Evolutionary conservation across 1,140 invertebrate species (phyloP).

Genomic region (Drosophila erecta): DNA sequence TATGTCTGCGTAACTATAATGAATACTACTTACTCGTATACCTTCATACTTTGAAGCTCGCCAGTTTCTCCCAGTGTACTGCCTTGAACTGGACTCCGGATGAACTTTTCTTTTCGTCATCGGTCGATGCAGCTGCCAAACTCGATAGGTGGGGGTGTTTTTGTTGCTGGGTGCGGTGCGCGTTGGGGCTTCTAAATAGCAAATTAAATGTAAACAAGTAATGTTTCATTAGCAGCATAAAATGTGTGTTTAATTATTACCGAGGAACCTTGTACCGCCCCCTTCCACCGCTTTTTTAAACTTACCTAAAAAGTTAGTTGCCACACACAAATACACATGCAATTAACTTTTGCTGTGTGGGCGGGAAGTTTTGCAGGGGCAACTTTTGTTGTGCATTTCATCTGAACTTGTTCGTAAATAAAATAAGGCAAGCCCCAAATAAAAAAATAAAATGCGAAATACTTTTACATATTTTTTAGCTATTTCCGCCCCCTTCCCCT

Average conservation of each 20-base stretch:
- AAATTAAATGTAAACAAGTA: conserved; percentile 83
- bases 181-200: conserved; percentile 60
- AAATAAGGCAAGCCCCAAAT: conserved; percentile 42
- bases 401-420: conserved; percentile 76
- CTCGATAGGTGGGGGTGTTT: not conserved
- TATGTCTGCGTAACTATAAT: too few relatives aligned
- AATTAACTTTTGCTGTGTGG: conserved; percentile 78
- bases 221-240: conserved; percentile 82
- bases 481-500: conserved; percentile 51
- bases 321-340: conserved; percentile 57
- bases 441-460: conserved; percentile 45
- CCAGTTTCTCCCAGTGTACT: not conserved
- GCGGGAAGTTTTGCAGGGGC: conserved; percentile 58
- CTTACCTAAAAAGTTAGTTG: conserved; percentile 78
- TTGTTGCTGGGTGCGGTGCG: conserved; percentile 12
- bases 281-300: conserved; percentile 42
- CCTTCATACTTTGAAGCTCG: too few relatives aligned
- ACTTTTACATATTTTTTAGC: conserved; percentile 81
- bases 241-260: conserved; percentile 81
- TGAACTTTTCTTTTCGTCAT: conserved; percentile 38
- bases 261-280: not conserved
- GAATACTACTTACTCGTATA: too few relatives aligned
- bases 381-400: conserved; percentile 82
- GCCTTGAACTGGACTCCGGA: not conserved
- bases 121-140: conserved; percentile 25